phyloP scores from a whole-genome alignment of 1,140 invertebrate genomes.

The Kradibia gibbosae region DNA sequence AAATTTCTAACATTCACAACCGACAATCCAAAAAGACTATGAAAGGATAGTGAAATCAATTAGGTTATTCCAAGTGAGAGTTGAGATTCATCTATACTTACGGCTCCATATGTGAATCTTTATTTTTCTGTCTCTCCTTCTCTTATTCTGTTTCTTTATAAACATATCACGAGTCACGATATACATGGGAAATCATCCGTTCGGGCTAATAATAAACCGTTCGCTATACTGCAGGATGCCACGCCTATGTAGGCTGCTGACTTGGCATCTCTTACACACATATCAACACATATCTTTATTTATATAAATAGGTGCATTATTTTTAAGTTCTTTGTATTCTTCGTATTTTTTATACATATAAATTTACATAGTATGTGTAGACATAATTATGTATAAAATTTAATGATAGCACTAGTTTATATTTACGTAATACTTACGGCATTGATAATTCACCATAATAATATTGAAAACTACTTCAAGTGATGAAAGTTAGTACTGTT shows the following conservation, averaged over 20 bases:
- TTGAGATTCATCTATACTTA: not conserved
- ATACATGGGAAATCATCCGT: constrained; percentile 42
- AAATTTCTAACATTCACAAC: not conserved
- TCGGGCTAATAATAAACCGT: constrained; percentile 48
- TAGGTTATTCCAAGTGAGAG: not conserved
- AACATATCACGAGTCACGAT: no score
- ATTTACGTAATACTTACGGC: not conserved
- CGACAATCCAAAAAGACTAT: not conserved
- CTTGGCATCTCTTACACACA: not conserved
- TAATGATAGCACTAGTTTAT: constrained; percentile 19
- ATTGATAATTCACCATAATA: not conserved
- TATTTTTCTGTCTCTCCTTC: no score
- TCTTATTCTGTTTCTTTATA: no score
- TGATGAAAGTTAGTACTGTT: not conserved
- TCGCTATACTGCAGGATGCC: not conserved
- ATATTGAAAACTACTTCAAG: not conserved
- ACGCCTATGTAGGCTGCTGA: constrained; percentile 42
- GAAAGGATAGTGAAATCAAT: not conserved
- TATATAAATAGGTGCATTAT: not conserved
- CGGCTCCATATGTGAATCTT: not conserved
- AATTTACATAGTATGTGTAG: not conserved
- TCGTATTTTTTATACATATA: not conserved
- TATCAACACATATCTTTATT: not conserved
- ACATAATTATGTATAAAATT: constrained; percentile 17
- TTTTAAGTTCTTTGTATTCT: not conserved